phyloP scores from a whole-genome alignment of 2,113 vertebrate species.

The Caranx melampygus region DNA sequence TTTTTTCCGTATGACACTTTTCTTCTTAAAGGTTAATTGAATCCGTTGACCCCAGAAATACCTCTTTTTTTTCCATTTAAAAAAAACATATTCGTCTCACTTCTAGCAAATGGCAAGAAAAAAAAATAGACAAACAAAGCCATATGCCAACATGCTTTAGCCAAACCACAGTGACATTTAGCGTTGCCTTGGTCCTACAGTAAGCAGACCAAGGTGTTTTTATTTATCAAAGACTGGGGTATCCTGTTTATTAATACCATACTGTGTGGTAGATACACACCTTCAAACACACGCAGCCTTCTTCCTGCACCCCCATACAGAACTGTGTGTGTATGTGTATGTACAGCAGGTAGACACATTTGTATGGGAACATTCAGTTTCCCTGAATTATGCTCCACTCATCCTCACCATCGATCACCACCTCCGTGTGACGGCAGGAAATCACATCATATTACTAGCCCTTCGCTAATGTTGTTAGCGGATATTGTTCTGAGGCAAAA shows the following conservation, averaged over 20 bases:
- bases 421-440: conserved; percentile 73
- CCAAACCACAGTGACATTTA: conserved; percentile 28
- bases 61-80: conserved; percentile 58
- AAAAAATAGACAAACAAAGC: conserved; percentile 51
- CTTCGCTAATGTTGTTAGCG: conserved; percentile 78
- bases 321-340: conserved; percentile 7
- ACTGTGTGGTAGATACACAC: neutral
- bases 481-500: conserved; percentile 82
- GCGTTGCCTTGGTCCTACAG: neutral
- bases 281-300: neutral
- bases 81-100: conserved; percentile 55
- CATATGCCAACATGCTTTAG: conserved; percentile 19
- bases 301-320: neutral
- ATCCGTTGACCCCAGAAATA: conserved; percentile 76
- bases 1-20: conserved; percentile 52
- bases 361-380: conserved; percentile 57
- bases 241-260: neutral
- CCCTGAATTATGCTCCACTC: conserved; percentile 62
- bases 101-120: conserved; percentile 53
- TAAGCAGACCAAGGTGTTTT: neutral
- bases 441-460: conserved; percentile 79
- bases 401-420: conserved; percentile 77
- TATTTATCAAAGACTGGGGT: neutral
- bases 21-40: conserved; percentile 81
- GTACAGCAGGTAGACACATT: conserved; percentile 21